Percentiles rank a stretch among this genome's conserved stretches.
phyloP scores from a whole-genome alignment of 2,888 invertebrate genomes.

The Harpagoxenus sublaevis region DNA sequence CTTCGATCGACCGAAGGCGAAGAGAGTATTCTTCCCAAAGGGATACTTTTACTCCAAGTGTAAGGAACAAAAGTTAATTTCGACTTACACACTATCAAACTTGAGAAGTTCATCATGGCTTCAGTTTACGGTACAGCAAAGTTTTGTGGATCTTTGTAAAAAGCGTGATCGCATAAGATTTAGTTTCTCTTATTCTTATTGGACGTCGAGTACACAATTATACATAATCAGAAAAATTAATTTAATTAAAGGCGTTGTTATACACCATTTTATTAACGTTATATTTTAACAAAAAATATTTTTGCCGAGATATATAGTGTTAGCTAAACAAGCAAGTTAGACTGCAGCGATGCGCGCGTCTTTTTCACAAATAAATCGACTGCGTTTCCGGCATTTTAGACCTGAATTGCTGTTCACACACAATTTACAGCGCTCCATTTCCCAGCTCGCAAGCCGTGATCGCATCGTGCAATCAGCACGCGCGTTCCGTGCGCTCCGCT shows the following conservation, averaged over 20 bases:
- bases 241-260: not conserved
- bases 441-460: conserved; percentile 26
- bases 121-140: conserved; percentile 10
- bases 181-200: not conserved
- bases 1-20: conserved; percentile 6
- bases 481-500: conserved; percentile 50
- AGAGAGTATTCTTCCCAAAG: not conserved
- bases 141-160: conserved; percentile 15
- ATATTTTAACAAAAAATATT: not conserved
- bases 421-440: conserved; percentile 55
- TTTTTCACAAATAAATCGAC: conserved; percentile 51
- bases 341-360: conserved; percentile 1
- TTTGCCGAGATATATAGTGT: not conserved
- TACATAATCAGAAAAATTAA: not conserved
- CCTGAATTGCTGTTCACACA: conserved; percentile 53
- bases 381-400: conserved; percentile 52
- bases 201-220: not conserved
- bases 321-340: not conserved
- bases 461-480: conserved; percentile 53
- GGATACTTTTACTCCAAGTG: conserved; percentile 16
- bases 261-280: not conserved
- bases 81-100: conserved; percentile 27
- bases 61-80: conserved; percentile 22
- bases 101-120: conserved; percentile 34
- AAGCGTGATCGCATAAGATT: not conserved